Evolutionary conservation across 2,797 vertebrate species (phyloP).

Genomic region (Gymnodraco acuticeps): DNA sequence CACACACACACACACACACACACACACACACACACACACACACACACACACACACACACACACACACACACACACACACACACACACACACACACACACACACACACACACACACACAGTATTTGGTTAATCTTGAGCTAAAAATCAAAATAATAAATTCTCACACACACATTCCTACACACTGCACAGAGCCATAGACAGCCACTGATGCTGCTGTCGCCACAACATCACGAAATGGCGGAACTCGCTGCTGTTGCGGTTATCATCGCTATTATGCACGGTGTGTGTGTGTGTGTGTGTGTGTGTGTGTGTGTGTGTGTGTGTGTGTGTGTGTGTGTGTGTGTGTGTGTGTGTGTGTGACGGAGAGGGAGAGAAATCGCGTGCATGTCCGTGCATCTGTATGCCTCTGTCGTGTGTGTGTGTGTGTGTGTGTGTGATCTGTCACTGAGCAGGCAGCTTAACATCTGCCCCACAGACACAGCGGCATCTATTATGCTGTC

Average conservation of each 20-base stretch:
- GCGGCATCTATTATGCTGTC: conserved; percentile 47
- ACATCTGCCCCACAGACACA: conserved; percentile 63
- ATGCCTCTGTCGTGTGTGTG: background rate
- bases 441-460: conserved; percentile 71
- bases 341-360: background rate
- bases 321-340: background rate
- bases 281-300: conserved; percentile 18
- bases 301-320: conserved; percentile 15
- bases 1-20: too few species aligned
- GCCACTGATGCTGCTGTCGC: conserved; percentile 67
- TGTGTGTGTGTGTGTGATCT: conserved; percentile 43
- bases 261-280: conserved; percentile 48
- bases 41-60: too few species aligned
- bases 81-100: too few species aligned
- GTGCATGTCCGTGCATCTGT: background rate
- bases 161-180: conserved; percentile 9
- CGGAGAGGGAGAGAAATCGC: background rate
- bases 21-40: too few species aligned
- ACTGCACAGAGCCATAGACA: conserved; percentile 27
- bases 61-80: too few species aligned
- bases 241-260: conserved; percentile 72
- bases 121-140: too few species aligned
- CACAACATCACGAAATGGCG: conserved; percentile 83
- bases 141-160: too few species aligned
- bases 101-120: background rate